Base-by-base conservation (phyloP, 2,797 vertebrate species). In the Poecile montanus region DNA sequence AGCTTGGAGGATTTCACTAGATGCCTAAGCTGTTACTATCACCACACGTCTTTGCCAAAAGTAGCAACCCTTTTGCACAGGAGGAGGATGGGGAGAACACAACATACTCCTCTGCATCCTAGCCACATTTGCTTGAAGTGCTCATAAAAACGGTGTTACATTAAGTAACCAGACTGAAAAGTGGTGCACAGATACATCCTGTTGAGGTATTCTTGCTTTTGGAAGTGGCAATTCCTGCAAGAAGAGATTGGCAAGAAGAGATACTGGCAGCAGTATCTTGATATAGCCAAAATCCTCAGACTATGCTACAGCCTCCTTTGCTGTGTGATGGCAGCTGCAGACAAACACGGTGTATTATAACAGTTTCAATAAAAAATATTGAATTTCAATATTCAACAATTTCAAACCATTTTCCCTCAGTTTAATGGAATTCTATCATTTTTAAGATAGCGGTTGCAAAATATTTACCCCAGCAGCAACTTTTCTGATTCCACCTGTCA, bases 1-100 rank as follows among this genome's bases (percentile, higher is more conserved):
- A 80, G 85, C 68, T 74, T 38, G 72, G 72, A 87, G 29, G 32
- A 85, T 93, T 93, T 93, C 86, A 84, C 83, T 90, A 92, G 71
- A 93, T 79, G 80, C 83, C 80, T 75, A 72, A 94, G 57, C 89
- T 96, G 94, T 95, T 94, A 96, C 76, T 94, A 91, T 89, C 88
- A 94, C 67, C 67, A 86, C 62, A 48, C 62, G 1, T 75, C 95
- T 94, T 71, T 92, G 91, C 87, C 85, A 94, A 89, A 93, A 95
- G 93, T 60, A 95, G 93, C 82, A 89, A 80, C 54, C 53, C 67
- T 86, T 75, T 84, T 71, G 75, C 91, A 93, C 80, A 93, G 83
- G 53, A 92, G 80, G 85, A 93, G 83, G 88, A 96, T 44, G 77
- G 73, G 60, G 85, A 94, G 80, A 88, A 93, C 10, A 81, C 1